Conservation (phyloP, 2,113 vertebrate species). For the Ornithorhynchus anatinus region DNA sequence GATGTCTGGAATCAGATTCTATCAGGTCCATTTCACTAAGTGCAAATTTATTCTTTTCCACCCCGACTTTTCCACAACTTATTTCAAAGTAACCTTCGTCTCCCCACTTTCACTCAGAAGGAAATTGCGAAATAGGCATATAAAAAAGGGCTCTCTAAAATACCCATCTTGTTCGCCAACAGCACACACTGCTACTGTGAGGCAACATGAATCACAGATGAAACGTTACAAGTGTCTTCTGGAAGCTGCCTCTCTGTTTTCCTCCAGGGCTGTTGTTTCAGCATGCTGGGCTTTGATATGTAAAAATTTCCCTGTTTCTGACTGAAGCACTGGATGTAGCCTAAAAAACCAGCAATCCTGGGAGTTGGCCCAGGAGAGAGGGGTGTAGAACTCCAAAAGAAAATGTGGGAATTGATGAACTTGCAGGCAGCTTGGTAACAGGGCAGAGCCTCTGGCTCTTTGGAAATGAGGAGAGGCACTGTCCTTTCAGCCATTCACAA, state of each 20-base stretch:
- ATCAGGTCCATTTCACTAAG: neutral
- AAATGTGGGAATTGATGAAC: slow-evolving; percentile 23
- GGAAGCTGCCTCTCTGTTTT: slow-evolving; percentile 32
- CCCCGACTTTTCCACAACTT: too few species aligned
- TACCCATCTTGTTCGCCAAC: neutral
- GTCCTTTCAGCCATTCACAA: too few species aligned
- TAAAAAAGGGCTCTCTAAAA: neutral
- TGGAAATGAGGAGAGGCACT: neutral
- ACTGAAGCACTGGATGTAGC: slow-evolving; percentile 10
- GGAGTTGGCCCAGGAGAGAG: slow-evolving; percentile 25
- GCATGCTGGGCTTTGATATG: slow-evolving; percentile 28
- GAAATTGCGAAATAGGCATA: fast-evolving
- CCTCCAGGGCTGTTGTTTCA: slow-evolving; percentile 19
- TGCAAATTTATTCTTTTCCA: too few species aligned
- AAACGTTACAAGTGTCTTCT: slow-evolving; percentile 22
- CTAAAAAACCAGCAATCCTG: neutral
- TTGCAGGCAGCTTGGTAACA: neutral
- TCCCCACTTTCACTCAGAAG: neutral
- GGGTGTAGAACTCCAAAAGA: neutral
- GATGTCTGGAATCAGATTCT: too few species aligned
- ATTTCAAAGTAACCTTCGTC: neutral
- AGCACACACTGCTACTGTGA: neutral
- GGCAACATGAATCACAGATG: neutral
- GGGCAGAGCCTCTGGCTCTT: neutral
- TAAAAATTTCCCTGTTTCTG: slow-evolving; percentile 7